phyloP scores from a whole-genome alignment of 1,140 invertebrate species.

The Acromyrmex echinatior region DNA sequence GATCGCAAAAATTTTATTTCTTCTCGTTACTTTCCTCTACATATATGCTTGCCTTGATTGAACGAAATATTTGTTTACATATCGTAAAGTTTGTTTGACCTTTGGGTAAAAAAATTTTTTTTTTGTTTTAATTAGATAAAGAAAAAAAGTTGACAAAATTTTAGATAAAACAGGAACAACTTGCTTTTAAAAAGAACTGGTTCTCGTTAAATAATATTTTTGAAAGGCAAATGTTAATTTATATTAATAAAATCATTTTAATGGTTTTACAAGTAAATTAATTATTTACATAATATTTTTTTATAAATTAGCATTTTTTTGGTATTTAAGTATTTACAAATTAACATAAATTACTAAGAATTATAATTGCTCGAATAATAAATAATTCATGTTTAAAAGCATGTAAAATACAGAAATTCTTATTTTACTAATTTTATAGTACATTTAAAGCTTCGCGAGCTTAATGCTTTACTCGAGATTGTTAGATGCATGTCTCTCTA shows the following conservation, averaged over 20 bases:
- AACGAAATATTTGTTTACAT: conserved; percentile 3
- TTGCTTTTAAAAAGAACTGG: background rate
- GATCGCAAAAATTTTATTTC: conserved; percentile 35
- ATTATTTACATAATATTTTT: background rate
- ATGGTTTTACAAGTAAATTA: background rate
- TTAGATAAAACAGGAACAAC: background rate
- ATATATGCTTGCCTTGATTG: background rate
- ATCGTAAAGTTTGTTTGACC: background rate
- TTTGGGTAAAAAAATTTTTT: background rate
- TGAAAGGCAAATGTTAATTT: background rate
- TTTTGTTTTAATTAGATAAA: background rate
- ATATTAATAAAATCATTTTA: conserved; percentile 4
- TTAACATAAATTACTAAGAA: background rate
- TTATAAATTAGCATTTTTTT: background rate
- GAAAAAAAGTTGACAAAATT: background rate
- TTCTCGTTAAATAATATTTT: background rate
- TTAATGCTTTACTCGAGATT: background rate
- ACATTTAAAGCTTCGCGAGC: background rate
- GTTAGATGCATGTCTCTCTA: too few species aligned
- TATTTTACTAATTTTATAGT: background rate
- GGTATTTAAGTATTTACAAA: background rate
- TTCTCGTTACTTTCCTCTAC: background rate
- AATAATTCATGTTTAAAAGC: background rate
- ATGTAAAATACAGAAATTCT: background rate
- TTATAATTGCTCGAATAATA: background rate